Evolutionary conservation across 2,797 vertebrate species (phyloP).

Genomic region (Molossus alvarezi): DNA sequence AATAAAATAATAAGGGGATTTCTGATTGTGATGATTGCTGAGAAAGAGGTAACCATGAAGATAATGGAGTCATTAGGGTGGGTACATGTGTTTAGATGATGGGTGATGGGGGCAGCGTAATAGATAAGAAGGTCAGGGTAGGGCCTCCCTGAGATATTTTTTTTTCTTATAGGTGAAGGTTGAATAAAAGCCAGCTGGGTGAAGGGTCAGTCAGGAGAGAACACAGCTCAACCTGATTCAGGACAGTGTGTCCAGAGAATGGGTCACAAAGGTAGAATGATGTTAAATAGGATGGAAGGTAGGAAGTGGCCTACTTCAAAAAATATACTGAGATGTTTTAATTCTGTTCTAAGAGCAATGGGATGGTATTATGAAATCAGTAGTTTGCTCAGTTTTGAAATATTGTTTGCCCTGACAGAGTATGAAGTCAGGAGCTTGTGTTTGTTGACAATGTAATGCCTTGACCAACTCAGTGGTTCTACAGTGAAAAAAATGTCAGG

Average conservation of each 20-base stretch:
- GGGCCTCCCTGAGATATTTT: background rate
- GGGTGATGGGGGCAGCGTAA: rapidly evolving
- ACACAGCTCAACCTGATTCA: background rate
- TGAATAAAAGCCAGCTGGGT: background rate
- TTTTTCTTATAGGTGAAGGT: background rate
- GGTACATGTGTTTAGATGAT: rapidly evolving
- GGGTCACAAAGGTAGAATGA: background rate
- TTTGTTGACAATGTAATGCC: background rate
- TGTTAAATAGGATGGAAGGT: background rate
- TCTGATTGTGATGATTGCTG: background rate
- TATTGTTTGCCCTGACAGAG: background rate
- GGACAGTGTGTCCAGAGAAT: background rate
- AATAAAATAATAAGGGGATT: background rate
- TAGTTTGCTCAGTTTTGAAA: constrained; percentile 50
- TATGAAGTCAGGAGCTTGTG: background rate
- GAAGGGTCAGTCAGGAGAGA: background rate
- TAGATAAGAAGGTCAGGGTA: background rate
- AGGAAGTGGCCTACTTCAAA: background rate
- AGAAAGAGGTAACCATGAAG: background rate
- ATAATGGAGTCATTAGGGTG: background rate
- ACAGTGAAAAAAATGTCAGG: background rate
- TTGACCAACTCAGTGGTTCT: background rate
- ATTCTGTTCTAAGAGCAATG: background rate
- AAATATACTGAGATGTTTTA: background rate
- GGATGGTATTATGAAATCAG: background rate